Evolutionary conservation across 1,140 invertebrate species (phyloP), one percentile per base, ranked within the genome.

Genomic region (Drosophila carrolli): DNA sequence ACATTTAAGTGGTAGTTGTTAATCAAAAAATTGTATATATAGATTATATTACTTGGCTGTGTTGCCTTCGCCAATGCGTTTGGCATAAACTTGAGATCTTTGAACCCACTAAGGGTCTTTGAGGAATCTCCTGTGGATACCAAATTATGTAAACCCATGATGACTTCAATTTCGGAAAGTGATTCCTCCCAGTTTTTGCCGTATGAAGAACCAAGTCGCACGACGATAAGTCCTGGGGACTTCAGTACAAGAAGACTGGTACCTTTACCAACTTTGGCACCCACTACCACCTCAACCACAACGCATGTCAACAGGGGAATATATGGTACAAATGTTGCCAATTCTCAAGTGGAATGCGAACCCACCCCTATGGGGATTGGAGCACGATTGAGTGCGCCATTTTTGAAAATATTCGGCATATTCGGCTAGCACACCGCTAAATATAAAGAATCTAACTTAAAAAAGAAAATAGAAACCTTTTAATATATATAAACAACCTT

Each of bases 371-470:
- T 4, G 5, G 23, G 9, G 4, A 41, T 84, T 6, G 57, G 38
- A 16, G 51, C 38, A 16, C 75, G 77, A 41, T 23, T 84, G 9
- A 68, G 50, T 11, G 10, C 35, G 0, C 58, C 58, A 6, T 41
- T 81, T 4, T 23, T 84, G 0, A 85, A 77, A 51, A 10, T 81
- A 19, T 23, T 84, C 0, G 23, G 55, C 7, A 4, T 38, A 1
- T 29, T 65, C 1, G 78, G 78, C 2, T 85, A 65, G 29, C 29
- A 32, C 29, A 32, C 4, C 2, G 23, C 2, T 23, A 23, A 4
- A 23, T 23, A 4, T 23, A 23, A 23, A 23, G 23, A 23, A 23
- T 23, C 2, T 23, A 23, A 1, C 23, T 23, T 23, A 23, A 23
- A 23, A 23, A 23, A 19, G 19, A 23, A 23, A 23, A 23, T 23